phyloP scores from a whole-genome alignment of 1,140 invertebrate species.

The Aplysia californica region DNA sequence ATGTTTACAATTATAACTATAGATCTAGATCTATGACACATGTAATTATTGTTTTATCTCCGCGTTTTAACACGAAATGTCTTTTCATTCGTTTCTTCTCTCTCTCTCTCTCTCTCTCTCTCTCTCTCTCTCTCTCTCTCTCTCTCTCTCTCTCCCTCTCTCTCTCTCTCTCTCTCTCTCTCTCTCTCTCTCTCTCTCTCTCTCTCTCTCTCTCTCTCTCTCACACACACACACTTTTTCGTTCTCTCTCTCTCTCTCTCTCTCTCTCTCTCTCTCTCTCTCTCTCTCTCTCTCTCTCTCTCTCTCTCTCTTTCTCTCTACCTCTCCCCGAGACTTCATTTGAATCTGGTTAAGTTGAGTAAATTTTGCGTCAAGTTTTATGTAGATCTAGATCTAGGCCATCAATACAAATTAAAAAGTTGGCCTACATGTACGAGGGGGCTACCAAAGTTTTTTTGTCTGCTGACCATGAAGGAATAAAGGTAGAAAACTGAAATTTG shows the following conservation, averaged over 20 bases:
- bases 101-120: neutral
- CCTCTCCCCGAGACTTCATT: neutral
- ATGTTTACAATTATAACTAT: too few species aligned
- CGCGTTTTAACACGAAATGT: too few species aligned
- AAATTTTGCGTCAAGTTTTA: neutral
- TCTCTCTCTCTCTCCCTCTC: neutral
- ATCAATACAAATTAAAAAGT: neutral
- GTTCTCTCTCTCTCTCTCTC: neutral
- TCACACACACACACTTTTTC: neutral
- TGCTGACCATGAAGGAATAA: too few species aligned
- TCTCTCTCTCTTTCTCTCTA: slow-evolving; percentile 14
- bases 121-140: neutral
- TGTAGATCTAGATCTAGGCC: too few species aligned
- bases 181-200: too few species aligned
- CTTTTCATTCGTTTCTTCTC: neutral
- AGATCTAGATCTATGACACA: too few species aligned
- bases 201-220: neutral
- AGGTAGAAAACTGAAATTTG: too few species aligned
- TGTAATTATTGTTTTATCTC: too few species aligned
- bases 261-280: slow-evolving; percentile 17
- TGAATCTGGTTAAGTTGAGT: neutral
- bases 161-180: neutral
- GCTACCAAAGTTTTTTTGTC: too few species aligned
- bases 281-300: slow-evolving; percentile 22
- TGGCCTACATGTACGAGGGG: neutral